These are phyloP conservation scores for Catocala nupta DNA, from an alignment of 2,888 invertebrate genomes.

Conservation along the genomic window DNA sequence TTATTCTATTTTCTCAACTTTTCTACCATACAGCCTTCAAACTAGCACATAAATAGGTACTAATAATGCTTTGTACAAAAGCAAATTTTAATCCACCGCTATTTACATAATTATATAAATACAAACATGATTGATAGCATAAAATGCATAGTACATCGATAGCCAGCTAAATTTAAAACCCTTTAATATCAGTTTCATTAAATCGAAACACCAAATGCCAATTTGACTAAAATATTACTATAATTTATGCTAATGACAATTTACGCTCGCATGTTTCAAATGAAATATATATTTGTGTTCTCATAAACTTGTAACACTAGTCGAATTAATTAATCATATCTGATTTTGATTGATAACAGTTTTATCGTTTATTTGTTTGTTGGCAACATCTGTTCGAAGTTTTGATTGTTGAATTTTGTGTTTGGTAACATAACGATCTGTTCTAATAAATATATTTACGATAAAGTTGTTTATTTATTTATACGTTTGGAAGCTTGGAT, in stretches of 20 bases:
- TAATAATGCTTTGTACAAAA: too few relatives aligned
- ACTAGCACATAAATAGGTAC: too few relatives aligned
- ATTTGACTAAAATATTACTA: background rate
- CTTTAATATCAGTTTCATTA: too few relatives aligned
- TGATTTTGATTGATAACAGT: background rate
- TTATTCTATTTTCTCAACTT: too few relatives aligned
- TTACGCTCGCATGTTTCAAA: background rate
- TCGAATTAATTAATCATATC: background rate
- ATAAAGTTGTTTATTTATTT: too few relatives aligned
- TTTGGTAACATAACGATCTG: too few relatives aligned
- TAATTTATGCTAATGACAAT: constrained; percentile 9
- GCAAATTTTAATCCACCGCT: too few relatives aligned
- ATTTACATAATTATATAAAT: too few relatives aligned
- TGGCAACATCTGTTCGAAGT: background rate
- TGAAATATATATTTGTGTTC: constrained; percentile 9
- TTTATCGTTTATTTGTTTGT: background rate
- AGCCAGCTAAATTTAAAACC: background rate
- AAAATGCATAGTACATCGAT: background rate
- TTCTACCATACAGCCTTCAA: too few relatives aligned
- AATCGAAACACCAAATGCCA: background rate
- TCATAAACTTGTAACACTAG: constrained; percentile 11
- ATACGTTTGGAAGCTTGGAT: too few relatives aligned
- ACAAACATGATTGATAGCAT: background rate
- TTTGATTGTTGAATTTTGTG: too few relatives aligned
- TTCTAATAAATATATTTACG: too few relatives aligned